A percentile compares a stretch with the other conserved stretches of the same genome.
These are phyloP conservation scores for Microtus californicus DNA, from an alignment of 2,797 vertebrate genomes.

Conservation along the genomic window DNA sequence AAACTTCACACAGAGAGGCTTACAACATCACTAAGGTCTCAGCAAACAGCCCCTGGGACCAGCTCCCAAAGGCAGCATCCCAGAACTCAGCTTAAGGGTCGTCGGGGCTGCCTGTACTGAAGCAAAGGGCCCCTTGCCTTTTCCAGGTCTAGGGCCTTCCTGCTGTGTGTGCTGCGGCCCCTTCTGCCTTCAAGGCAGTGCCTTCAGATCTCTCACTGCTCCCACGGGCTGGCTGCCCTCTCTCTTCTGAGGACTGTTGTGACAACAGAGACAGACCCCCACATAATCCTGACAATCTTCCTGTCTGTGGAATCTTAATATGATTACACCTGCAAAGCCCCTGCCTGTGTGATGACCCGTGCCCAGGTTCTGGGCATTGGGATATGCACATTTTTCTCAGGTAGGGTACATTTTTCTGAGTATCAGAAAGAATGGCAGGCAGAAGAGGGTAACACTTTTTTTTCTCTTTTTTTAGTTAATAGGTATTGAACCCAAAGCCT, in stretches of 20 bases:
- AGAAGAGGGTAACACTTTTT: background rate
- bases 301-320: background rate
- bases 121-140: background rate
- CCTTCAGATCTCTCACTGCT: background rate
- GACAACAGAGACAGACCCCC: background rate
- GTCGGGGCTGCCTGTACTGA: background rate
- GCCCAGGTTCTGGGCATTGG: background rate
- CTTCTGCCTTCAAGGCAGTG: background rate
- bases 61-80: background rate
- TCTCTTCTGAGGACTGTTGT: background rate
- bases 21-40: background rate
- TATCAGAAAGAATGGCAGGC: background rate
- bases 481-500: background rate
- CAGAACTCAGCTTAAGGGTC: background rate
- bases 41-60: background rate
- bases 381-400: background rate
- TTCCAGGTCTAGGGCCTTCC: background rate
- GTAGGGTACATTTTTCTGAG: background rate
- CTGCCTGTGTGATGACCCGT: background rate
- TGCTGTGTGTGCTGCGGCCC: background rate
- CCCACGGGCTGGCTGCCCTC: background rate
- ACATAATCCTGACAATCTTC: background rate
- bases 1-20: background rate
- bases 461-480: background rate
- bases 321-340: background rate